These are phyloP conservation scores for Agrochola macilenta DNA, from an alignment of 2,888 invertebrate species.

Conservation along the genomic window DNA sequence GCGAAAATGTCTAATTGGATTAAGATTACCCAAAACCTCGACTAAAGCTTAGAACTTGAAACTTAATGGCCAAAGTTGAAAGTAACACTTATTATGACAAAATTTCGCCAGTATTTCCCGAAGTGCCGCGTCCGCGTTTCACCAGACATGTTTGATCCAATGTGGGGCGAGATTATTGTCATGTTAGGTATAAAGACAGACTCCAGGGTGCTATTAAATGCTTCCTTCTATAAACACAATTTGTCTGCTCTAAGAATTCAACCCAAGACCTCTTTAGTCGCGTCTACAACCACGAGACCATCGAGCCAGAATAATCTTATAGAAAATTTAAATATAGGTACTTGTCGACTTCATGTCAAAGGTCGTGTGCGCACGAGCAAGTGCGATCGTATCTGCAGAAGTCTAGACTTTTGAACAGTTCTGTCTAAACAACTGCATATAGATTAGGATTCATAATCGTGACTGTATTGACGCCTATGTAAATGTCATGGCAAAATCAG, in stretches of 20 bases:
- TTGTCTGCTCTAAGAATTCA: background rate
- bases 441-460: background rate
- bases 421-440: conserved; percentile 4
- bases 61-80: conserved; percentile 1
- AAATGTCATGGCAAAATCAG: conserved; percentile 3
- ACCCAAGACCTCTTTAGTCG: background rate
- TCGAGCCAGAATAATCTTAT: background rate
- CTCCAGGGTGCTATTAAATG: background rate
- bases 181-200: background rate
- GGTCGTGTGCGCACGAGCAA: background rate
- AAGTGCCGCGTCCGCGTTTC: background rate
- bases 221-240: background rate
- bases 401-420: conserved; percentile 28
- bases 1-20: conserved; percentile 29
- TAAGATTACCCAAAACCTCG: background rate
- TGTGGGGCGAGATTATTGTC: background rate
- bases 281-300: background rate
- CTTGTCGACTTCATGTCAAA: conserved; percentile 6
- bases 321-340: background rate
- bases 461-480: conserved; percentile 15
- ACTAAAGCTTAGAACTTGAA: conserved; percentile 6
- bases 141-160: background rate
- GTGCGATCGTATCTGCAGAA: conserved; percentile 6
- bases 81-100: conserved; percentile 1
- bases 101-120: background rate